Percentiles rank a stretch among this genome's conserved stretches.
These are phyloP conservation scores for Drosophila parthenogenetica DNA, from an alignment of 2,888 invertebrate genomes.

Conservation along the genomic window DNA sequence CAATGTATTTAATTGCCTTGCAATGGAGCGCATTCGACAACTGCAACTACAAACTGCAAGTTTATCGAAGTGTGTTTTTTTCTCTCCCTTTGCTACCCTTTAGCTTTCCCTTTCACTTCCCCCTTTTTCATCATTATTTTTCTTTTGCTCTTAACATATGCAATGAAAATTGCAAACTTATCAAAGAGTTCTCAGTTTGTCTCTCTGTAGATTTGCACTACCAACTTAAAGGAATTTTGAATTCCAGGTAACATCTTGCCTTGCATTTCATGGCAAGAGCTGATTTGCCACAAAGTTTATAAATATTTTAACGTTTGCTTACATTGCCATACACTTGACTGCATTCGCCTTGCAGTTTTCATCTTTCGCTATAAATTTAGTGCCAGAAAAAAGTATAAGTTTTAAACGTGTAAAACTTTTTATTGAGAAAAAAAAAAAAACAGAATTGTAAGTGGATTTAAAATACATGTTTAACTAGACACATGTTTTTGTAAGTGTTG, in stretches of 20 bases:
- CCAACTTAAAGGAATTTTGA: conserved; percentile 11
- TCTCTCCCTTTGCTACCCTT: neutral
- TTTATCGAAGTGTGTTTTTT: conserved; percentile 53
- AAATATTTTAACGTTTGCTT: conserved; percentile 55
- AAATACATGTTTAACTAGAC: too few species aligned
- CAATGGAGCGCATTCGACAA: conserved; percentile 57
- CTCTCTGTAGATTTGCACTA: neutral
- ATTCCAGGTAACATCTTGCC: conserved; percentile 20
- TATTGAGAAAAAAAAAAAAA: too few species aligned
- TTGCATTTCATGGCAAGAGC: conserved; percentile 10
- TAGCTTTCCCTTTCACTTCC: too few species aligned
- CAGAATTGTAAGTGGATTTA: too few species aligned
- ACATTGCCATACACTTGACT: conserved; percentile 33
- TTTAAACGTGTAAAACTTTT: too few species aligned
- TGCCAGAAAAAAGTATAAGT: neutral
- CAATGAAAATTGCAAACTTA: conserved; percentile 21
- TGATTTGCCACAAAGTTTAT: conserved; percentile 36
- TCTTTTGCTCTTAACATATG: conserved; percentile 3
- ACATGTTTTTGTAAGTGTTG: too few species aligned
- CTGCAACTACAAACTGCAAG: conserved; percentile 25
- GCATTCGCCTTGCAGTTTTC: neutral
- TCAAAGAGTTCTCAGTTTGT: conserved; percentile 40
- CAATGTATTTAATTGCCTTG: conserved; percentile 73
- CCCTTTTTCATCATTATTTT: neutral
- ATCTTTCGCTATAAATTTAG: neutral